These are phyloP conservation scores for Drosophila lini DNA, from an alignment of 1,140 invertebrate genomes.

Conservation along the genomic window DNA sequence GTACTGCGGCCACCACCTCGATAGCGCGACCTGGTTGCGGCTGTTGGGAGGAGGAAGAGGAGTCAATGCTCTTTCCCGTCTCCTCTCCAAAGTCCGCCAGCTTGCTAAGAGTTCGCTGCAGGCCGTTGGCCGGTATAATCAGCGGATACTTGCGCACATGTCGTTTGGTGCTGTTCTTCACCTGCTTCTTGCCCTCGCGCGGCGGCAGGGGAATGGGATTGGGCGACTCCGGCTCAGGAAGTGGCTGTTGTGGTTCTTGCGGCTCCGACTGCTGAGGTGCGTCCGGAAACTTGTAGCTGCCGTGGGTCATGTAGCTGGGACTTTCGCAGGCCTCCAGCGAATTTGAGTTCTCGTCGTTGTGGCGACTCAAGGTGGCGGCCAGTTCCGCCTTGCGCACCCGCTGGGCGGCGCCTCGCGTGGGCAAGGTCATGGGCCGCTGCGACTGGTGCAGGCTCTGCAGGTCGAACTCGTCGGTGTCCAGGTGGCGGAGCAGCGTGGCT, in stretches of 20 bases:
- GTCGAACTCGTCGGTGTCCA: slow-evolving; percentile 80
- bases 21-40: slow-evolving; percentile 35
- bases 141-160: slow-evolving; percentile 95
- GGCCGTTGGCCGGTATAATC: slow-evolving; percentile 89
- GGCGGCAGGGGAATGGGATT: slow-evolving; percentile 94
- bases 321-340: slow-evolving; percentile 74
- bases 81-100: slow-evolving; percentile 84
- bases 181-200: slow-evolving; percentile 89
- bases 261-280: slow-evolving; percentile 4
- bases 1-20: slow-evolving; percentile 67
- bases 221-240: slow-evolving; percentile 84
- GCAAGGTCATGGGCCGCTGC: slow-evolving; percentile 76
- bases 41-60: slow-evolving; percentile 7
- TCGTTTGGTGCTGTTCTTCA: slow-evolving; percentile 88
- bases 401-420: slow-evolving; percentile 70
- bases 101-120: slow-evolving; percentile 87
- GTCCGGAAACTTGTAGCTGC: slow-evolving; percentile 73
- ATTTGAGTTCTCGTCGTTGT: slow-evolving; percentile 61
- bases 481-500: slow-evolving; percentile 65
- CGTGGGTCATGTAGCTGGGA: slow-evolving; percentile 78
- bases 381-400: slow-evolving; percentile 57
- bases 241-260: slow-evolving; percentile 19
- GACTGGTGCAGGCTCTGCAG: slow-evolving; percentile 64
- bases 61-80: background rate
- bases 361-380: slow-evolving; percentile 26